phyloP scores from a whole-genome alignment of 2,888 invertebrate species.

The Cerceris rybyensis region DNA sequence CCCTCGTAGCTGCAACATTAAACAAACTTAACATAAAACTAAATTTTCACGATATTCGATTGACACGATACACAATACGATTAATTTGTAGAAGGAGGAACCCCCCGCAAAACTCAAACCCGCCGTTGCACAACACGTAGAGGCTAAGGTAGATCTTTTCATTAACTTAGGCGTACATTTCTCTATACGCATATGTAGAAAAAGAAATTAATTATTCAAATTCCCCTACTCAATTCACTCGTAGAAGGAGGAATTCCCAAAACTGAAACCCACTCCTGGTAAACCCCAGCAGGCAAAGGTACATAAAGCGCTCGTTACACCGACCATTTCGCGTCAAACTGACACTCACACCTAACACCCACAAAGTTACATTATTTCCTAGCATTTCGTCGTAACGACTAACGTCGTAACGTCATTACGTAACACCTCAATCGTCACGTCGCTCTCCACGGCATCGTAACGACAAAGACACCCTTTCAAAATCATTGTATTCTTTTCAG shows the following conservation, averaged over 20 bases:
- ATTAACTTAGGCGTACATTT: too few relatives aligned
- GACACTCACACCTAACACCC: too few relatives aligned
- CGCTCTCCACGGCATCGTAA: background rate
- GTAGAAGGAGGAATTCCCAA: conserved; percentile 42
- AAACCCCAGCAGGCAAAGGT: conserved; percentile 41
- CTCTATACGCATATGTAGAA: too few relatives aligned
- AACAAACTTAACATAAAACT: background rate
- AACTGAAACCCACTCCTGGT: conserved; percentile 48
- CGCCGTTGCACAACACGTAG: conserved; percentile 55
- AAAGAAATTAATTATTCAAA: too few relatives aligned
- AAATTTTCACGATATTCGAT: background rate
- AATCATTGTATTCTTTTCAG: background rate
- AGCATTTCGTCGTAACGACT: too few relatives aligned
- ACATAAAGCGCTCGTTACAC: background rate
- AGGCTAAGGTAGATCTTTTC: conserved; percentile 24
- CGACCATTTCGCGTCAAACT: background rate
- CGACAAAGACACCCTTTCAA: background rate
- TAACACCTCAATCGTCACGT: background rate
- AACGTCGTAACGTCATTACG: too few relatives aligned
- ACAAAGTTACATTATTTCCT: too few relatives aligned
- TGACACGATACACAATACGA: background rate
- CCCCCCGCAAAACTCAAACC: conserved; percentile 42
- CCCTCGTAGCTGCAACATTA: too few relatives aligned
- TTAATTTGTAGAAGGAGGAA: conserved; percentile 57
- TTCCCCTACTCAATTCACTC: too few relatives aligned